These are phyloP conservation scores for Diaprepes abbreviatus DNA, from an alignment of 2,888 invertebrate genomes.

Conservation along the genomic window DNA sequence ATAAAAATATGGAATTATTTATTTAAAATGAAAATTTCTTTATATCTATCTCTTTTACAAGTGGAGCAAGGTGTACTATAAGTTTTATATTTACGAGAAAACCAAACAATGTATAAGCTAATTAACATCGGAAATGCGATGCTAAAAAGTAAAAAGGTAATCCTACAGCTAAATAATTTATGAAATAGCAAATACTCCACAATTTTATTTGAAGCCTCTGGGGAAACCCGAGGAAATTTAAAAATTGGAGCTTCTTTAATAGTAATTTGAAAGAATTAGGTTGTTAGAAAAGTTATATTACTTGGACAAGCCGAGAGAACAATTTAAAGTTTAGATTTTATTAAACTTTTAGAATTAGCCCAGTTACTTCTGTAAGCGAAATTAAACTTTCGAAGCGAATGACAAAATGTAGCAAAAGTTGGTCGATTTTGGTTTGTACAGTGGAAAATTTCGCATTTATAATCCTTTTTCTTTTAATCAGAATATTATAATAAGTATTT, in stretches of 20 bases:
- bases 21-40: no score
- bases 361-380: conserved; percentile 17
- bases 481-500: no score
- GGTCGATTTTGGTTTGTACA: not conserved
- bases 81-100: no score
- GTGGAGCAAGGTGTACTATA: no score
- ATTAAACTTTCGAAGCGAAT: conserved; percentile 16
- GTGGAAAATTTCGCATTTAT: not conserved
- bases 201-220: not conserved
- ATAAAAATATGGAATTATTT: no score
- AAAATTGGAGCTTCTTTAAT: conserved; percentile 18
- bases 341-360: conserved; percentile 33
- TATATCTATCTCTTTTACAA: no score
- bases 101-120: no score
- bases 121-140: no score
- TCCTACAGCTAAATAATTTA: not conserved
- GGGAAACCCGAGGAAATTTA: conserved; percentile 4
- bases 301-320: conserved; percentile 30
- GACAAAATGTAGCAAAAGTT: not conserved
- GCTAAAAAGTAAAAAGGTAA: not conserved
- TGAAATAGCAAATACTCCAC: not conserved
- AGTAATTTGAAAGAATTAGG: conserved; percentile 28
- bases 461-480: no score
- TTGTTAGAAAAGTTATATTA: conserved; percentile 33
- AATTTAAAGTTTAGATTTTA: conserved; percentile 35